Evolutionary conservation across 1,140 invertebrate genomes (phyloP), one percentile per base, ranked within the genome.

Genomic region (Polypedilum pembai): DNA sequence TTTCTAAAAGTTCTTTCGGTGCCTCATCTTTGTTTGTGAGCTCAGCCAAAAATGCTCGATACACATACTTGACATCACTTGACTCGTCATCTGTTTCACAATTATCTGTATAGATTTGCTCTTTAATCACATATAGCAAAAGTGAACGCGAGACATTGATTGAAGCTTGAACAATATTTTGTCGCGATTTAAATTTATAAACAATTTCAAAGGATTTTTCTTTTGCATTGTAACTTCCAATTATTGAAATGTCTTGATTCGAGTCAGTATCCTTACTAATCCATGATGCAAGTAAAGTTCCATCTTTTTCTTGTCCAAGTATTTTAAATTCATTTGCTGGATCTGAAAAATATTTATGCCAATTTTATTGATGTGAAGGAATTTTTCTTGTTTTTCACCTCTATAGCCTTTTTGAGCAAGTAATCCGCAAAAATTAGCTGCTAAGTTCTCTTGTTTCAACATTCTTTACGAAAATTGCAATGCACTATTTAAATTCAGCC

Each of bases 161-260:
- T 8, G 89, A 90, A n/a, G 91, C 91, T 84, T 93, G 92, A 74
- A 92, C 87, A 40, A 92, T 84, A 79, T 90, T 92, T 20, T 86
- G 76, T 77, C 87, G 83, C 33, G 86, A 83, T 8, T 85, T 78
- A 80, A 92, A 91, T 20, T 84, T 86, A 78, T 89, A 84, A 2
- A 93, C 79, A 40, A 87, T 83, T 78, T 87, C 79, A 18, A 89
- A 80, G 40, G 80, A 79, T 77, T 89, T 88, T 18, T 84, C 83
- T 73, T 84, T 84, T 73, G 87, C 85, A 73, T 80, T 83, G 73
- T 86, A 86, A 24, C 84, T 78, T 5, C 85, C 86, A 56, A 87
- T 82, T 15, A 78, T 75, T 75, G 78, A 75, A 76, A 78, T 73
- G n/a, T 82, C 80, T 56, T 80, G 77, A 8, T 79, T 78, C 5